Conservation (phyloP, 2,888 invertebrate species). For the Mamestra brassicae region DNA sequence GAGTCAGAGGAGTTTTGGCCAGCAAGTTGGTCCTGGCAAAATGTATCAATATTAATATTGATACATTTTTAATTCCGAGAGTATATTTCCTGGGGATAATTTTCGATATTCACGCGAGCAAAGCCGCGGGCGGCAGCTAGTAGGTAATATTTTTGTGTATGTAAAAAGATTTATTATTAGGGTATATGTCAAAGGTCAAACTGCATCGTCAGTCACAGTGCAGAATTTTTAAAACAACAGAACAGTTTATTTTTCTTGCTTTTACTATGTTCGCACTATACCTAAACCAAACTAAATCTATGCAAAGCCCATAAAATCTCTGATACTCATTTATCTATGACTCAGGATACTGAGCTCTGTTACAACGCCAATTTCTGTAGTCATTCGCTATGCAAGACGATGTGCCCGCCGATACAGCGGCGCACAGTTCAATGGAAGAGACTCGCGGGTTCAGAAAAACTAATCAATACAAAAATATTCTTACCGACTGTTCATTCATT, state of each 20-base stretch:
- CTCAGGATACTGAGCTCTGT: conserved; percentile 59
- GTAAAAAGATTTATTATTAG: not conserved
- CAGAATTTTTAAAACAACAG: not conserved
- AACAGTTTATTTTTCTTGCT: not conserved
- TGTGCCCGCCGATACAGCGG: conserved; percentile 55
- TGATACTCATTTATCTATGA: conserved; percentile 65
- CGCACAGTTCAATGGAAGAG: conserved; percentile 57
- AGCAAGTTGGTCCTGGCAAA: too few relatives aligned
- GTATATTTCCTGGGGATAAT: too few relatives aligned
- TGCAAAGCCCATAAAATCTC: conserved; percentile 48
- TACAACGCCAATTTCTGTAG: conserved; percentile 77
- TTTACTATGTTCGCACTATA: not conserved
- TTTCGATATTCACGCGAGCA: too few relatives aligned
- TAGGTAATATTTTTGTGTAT: not conserved
- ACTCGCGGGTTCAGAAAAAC: not conserved
- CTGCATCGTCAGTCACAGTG: too few relatives aligned
- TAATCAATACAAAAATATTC: not conserved
- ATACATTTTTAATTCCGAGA: too few relatives aligned
- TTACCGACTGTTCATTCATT: too few relatives aligned
- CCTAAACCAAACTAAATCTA: conserved; percentile 48
- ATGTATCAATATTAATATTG: too few relatives aligned
- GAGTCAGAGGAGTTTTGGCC: too few relatives aligned
- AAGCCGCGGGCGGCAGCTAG: too few relatives aligned
- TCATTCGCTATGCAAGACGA: conserved; percentile 82
- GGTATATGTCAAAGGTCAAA: too few relatives aligned